phyloP scores from a whole-genome alignment of 2,797 vertebrate genomes.

The Remorina albescens region DNA sequence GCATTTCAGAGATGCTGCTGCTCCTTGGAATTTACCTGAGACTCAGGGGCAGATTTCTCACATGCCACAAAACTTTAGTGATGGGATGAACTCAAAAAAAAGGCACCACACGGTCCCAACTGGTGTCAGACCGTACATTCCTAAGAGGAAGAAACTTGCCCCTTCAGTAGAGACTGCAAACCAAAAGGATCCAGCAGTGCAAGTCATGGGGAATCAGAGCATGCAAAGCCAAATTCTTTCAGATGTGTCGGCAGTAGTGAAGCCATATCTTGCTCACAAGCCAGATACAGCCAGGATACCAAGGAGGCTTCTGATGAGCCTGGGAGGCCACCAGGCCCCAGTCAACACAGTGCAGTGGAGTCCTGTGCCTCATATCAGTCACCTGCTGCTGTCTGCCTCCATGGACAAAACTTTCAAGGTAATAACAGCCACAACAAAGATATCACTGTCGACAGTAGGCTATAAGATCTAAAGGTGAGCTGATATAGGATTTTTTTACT shows the following conservation, averaged over 20 bases:
- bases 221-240: constrained; percentile 67
- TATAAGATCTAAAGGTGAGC: neutral
- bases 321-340: constrained; percentile 89
- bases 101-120: constrained; percentile 60
- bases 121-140: constrained; percentile 89
- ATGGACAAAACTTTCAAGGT: constrained; percentile 98
- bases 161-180: constrained; percentile 39
- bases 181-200: constrained; percentile 23
- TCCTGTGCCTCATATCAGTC: constrained; percentile 88
- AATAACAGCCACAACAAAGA: constrained; percentile 40
- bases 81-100: constrained; percentile 70
- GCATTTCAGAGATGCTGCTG: constrained; percentile 19
- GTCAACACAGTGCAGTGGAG: constrained; percentile 94
- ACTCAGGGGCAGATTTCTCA: constrained; percentile 17
- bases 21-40: constrained; percentile 17
- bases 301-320: constrained; percentile 82
- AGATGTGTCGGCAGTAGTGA: constrained; percentile 85
- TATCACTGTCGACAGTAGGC: constrained; percentile 6
- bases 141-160: constrained; percentile 87
- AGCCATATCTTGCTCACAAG: constrained; percentile 84
- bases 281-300: constrained; percentile 83
- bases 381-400: constrained; percentile 93
- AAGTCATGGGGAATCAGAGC: constrained; percentile 36
- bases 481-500: neutral
- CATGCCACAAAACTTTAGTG: constrained; percentile 16